These are phyloP conservation scores for Corbicula japonica DNA, from an alignment of 2,888 invertebrate species.

Conservation along the genomic window DNA sequence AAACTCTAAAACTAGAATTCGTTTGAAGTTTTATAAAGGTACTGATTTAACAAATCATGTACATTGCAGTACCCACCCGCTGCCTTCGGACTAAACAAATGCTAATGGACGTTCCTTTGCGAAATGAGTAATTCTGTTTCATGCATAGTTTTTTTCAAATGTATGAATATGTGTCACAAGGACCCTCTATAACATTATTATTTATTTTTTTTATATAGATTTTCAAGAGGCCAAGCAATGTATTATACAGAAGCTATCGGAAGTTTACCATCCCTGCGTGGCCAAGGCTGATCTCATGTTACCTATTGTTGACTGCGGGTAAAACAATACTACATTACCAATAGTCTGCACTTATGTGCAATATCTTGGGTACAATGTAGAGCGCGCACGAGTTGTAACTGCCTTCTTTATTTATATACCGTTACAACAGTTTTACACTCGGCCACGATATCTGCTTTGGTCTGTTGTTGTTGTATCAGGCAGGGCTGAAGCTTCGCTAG, in stretches of 20 bases:
- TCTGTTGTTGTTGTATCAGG: no score
- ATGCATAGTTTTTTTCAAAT: background rate
- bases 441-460: background rate
- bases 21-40: no score
- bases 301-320: background rate
- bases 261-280: background rate
- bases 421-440: background rate
- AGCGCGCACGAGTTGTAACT: background rate
- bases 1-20: no score
- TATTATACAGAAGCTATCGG: background rate
- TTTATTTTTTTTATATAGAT: background rate
- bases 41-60: no score
- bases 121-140: background rate
- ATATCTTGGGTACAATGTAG: no score
- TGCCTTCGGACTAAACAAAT: background rate
- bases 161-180: background rate
- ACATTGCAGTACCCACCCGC: background rate
- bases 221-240: background rate
- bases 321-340: no score
- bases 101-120: background rate
- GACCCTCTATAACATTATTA: background rate
- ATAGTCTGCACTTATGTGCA: no score
- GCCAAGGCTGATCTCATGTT: background rate
- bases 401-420: background rate
- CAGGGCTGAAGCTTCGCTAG: no score